Evolutionary conservation across 2,797 vertebrate species (phyloP).

Genomic region (Xiphorhynchus erythropygius): DNA sequence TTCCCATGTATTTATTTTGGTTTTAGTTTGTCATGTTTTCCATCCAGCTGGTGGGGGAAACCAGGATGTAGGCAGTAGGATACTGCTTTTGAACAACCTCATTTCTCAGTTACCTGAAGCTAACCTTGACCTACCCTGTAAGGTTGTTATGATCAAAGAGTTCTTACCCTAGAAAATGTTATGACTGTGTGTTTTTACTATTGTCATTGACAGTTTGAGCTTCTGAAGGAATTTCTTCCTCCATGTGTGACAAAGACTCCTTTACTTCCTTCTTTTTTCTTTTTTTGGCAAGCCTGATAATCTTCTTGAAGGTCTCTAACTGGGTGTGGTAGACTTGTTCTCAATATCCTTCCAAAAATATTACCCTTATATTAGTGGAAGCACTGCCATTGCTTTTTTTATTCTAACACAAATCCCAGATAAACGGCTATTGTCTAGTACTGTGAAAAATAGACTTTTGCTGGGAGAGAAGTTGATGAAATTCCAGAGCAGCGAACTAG

Average conservation of each 20-base stretch:
- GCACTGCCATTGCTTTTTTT: not conserved
- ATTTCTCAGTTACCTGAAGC: conserved; percentile 9
- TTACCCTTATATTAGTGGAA: not conserved
- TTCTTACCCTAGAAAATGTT: not conserved
- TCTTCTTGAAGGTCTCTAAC: conserved; percentile 26
- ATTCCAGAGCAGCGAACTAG: not conserved
- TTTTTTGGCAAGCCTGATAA: conserved; percentile 46
- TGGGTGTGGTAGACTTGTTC: conserved; percentile 62
- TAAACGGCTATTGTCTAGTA: not conserved
- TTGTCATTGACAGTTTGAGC: conserved; percentile 25
- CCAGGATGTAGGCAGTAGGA: not conserved
- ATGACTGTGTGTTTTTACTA: conserved; percentile 3
- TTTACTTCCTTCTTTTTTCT: not conserved
- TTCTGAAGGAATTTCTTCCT: conserved; percentile 53
- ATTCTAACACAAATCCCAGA: not conserved
- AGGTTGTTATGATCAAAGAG: not conserved
- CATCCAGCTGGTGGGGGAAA: not conserved
- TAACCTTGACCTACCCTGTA: not conserved
- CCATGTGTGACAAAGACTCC: conserved; percentile 12
- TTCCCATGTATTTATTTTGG: conserved; percentile 30
- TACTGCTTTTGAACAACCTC: not conserved
- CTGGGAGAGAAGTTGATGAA: conserved; percentile 24
- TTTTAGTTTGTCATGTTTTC: not conserved
- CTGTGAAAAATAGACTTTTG: not conserved
- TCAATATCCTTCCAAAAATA: conserved; percentile 69